phyloP scores from a whole-genome alignment of 1,140 invertebrate species.

The Akabosia matsudoensis region DNA sequence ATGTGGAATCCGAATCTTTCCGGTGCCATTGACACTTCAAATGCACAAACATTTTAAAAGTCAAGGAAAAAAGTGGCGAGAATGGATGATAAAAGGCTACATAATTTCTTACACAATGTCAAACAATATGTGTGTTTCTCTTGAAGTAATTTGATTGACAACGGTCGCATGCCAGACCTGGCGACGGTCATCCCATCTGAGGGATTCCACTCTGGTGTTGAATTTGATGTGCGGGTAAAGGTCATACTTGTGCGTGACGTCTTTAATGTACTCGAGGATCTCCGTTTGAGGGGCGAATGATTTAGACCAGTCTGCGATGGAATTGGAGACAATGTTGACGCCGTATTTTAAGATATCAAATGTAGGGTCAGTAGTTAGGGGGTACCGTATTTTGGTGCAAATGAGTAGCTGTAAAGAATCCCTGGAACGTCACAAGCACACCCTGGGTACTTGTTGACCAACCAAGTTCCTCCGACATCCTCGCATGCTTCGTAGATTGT shows the following conservation, averaged over 20 bases:
- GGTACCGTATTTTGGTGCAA: slow-evolving; percentile 33
- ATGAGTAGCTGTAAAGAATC: slow-evolving; percentile 29
- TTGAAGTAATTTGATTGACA: not conserved
- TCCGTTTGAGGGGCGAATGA: slow-evolving; percentile 9
- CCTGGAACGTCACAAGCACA: slow-evolving; percentile 31
- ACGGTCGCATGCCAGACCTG: slow-evolving; percentile 20
- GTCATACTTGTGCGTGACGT: slow-evolving; percentile 29
- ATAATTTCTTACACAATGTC: slow-evolving; percentile 33
- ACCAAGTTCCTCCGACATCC: slow-evolving; percentile 25
- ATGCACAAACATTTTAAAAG: not conserved
- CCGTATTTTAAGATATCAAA: not conserved
- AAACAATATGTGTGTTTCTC: not conserved
- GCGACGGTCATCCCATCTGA: slow-evolving; percentile 25
- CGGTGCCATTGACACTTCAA: not conserved
- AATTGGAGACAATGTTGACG: not conserved
- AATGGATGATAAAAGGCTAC: not conserved
- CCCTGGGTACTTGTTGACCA: slow-evolving; percentile 25
- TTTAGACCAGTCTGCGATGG: slow-evolving; percentile 10
- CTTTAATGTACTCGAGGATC: slow-evolving; percentile 26
- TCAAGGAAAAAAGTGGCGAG: not conserved
- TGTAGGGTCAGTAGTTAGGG: not conserved
- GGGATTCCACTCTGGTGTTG: not conserved
- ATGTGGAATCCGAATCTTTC: not conserved
- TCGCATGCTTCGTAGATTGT: slow-evolving; percentile 11
- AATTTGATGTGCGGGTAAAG: slow-evolving; percentile 31